phyloP scores from a whole-genome alignment of 1,140 invertebrate genomes.

The Drosophila persimilis region DNA sequence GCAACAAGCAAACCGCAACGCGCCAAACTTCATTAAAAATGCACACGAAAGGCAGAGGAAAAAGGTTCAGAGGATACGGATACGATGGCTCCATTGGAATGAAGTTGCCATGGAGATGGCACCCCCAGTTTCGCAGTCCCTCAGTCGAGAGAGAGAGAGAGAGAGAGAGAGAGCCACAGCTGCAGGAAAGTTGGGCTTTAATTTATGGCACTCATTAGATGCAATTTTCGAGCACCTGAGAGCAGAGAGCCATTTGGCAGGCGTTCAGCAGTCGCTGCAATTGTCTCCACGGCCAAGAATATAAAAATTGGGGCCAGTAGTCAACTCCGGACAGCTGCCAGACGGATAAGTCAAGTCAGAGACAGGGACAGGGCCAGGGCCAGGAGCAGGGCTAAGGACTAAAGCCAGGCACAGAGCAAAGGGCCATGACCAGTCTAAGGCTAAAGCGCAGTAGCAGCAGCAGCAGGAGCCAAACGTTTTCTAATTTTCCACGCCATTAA shows the following conservation, averaged over 20 bases:
- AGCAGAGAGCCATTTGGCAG: slow-evolving; percentile 40
- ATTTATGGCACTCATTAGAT: slow-evolving; percentile 71
- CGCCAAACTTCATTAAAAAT: slow-evolving; percentile 61
- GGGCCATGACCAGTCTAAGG: no score
- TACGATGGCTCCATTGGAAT: no score
- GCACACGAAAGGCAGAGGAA: slow-evolving; percentile 27
- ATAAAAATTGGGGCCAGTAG: slow-evolving; percentile 51
- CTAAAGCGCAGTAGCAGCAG: slow-evolving; percentile 6
- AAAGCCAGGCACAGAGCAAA: no score
- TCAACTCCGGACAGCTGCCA: slow-evolving; percentile 54
- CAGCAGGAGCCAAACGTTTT: slow-evolving; percentile 57
- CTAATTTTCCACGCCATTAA: slow-evolving; percentile 75
- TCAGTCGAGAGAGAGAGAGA: no score
- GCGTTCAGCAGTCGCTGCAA: slow-evolving; percentile 36
- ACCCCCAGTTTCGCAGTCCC: no score
- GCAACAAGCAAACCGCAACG: slow-evolving; percentile 35
- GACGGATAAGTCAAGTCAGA: slow-evolving; percentile 21
- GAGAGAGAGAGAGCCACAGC: no score
- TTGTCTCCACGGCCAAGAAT: slow-evolving; percentile 16
- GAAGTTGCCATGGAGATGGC: not conserved
- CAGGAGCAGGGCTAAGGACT: no score
- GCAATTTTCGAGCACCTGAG: slow-evolving; percentile 67
- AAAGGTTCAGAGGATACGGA: no score
- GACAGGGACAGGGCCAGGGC: not conserved
- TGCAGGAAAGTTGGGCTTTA: slow-evolving; percentile 29